Evolutionary conservation across 2,113 vertebrate species (phyloP), one percentile per base, ranked within the genome.

Genomic region (Setophaga kirtlandii): DNA sequence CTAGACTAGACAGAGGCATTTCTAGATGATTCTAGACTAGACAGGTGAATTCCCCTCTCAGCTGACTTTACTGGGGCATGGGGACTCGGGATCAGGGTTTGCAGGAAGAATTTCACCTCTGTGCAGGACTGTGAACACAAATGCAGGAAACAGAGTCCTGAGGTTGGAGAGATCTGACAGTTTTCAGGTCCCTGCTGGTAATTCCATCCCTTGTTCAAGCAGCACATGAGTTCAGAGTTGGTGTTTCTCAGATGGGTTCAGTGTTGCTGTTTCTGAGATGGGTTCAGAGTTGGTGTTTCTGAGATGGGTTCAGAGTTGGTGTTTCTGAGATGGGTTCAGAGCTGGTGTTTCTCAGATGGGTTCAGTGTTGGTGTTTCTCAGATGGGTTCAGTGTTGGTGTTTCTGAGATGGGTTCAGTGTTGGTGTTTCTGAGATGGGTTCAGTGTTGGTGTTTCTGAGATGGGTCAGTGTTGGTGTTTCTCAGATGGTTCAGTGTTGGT

Each of bases 181-280:
- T 37, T 89, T 73, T 19, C 59, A 89, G 25, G 11, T 80, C 21
- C 27, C 59, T 73, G 5, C 15, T 60, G 49, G 49, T n/a, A 55
- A 49, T 20, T 19, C 28, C 37, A 49, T 0, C 2, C 16, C 41
- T 55, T 31, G 7, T 12, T 42, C 15, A 37, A 12, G 6, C 39
- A 68, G 49, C 30, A 42, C 8, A 5, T 0, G 14, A 31, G 12
- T 11, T 71, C 15, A 12, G 9, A 1, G 47, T 8, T 49, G 47
- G 22, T 49, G 47, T 23, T 24, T 24, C 12, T 49, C 22, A 24
- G 47, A 13, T 47, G 47, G 4, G 22, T 7, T 23, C 47, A 47
- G 46, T 1, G 46, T 12, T 47, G 46, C 21, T 47, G 46, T 47
- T 47, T 12, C 21, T 46, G 20, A 22, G 46, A 12, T 47, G 46